Evolutionary conservation across 2,797 vertebrate genomes (phyloP).

Genomic region (Coregonus ussuriensis): DNA sequence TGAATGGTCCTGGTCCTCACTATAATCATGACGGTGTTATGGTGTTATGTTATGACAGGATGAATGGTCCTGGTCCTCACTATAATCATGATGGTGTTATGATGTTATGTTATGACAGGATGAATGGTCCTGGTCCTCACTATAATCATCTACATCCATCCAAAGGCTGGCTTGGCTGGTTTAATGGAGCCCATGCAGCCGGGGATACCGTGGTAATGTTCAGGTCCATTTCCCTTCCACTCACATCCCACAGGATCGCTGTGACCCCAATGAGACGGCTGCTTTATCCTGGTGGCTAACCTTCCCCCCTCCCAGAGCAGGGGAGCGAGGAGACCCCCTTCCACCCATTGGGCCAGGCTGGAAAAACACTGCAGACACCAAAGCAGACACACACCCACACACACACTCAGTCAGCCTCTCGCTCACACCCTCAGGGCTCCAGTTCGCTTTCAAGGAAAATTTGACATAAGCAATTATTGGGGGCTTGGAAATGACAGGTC

Average conservation of each 20-base stretch:
- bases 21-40: too few relatives aligned
- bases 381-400: constrained; percentile 26
- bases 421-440: constrained; percentile 46
- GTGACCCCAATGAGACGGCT: constrained; percentile 80
- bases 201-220: constrained; percentile 74
- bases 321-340: constrained; percentile 63
- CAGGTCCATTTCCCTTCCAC: constrained; percentile 75
- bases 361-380: constrained; percentile 33
- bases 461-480: constrained; percentile 76
- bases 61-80: too few relatives aligned
- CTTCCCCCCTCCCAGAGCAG: constrained; percentile 63
- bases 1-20: too few relatives aligned
- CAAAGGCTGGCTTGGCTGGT: constrained; percentile 59
- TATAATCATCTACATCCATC: constrained; percentile 73
- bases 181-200: constrained; percentile 73
- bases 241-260: constrained; percentile 64
- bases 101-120: constrained; percentile 15
- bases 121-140: constrained; percentile 54
- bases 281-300: constrained; percentile 77
- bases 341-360: constrained; percentile 51
- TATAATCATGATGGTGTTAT: too few relatives aligned
- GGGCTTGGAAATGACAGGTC: constrained; percentile 78
- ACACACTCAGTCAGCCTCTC: constrained; percentile 34
- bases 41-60: too few relatives aligned
- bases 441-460: constrained; percentile 69